Percentiles rank a stretch among this genome's conserved stretches.
Conservation (phyloP, 1,140 invertebrate species). For the Drosophila repleta region DNA sequence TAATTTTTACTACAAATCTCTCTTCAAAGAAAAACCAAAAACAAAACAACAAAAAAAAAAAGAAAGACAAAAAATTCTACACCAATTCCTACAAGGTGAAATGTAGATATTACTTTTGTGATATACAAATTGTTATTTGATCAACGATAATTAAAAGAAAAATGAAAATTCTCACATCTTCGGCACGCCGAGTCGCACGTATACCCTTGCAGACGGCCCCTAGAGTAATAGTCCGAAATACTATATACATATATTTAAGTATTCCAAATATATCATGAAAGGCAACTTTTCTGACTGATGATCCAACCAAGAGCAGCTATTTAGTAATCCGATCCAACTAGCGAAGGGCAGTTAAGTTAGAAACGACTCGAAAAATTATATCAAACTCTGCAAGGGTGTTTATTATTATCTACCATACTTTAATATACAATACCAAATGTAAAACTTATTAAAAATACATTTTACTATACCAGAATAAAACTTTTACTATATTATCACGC, state of each 20-base stretch:
- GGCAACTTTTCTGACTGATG: slow-evolving; percentile 26
- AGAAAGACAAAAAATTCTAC: slow-evolving; percentile 57
- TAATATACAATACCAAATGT: slow-evolving; percentile 65
- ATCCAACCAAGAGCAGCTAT: slow-evolving; percentile 9
- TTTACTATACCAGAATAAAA: slow-evolving; percentile 74
- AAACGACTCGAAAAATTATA: slow-evolving; percentile 18
- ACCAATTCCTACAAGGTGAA: slow-evolving; percentile 78
- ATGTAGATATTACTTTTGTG: slow-evolving; percentile 82
- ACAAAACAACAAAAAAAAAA: slow-evolving; percentile 25
- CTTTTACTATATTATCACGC: slow-evolving; percentile 51
- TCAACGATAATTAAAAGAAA: slow-evolving; percentile 54
- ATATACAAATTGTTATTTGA: slow-evolving; percentile 81
- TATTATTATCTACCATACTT: slow-evolving; percentile 48
- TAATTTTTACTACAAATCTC: slow-evolving; percentile 51
- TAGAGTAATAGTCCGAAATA: slow-evolving; percentile 10
- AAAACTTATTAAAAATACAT: slow-evolving; percentile 67
- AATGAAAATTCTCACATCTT: slow-evolving; percentile 21
- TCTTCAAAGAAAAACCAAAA: slow-evolving; percentile 10
- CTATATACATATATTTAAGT: slow-evolving; percentile 23
- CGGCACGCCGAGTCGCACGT: slow-evolving; percentile 27
- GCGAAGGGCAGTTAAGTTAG: not conserved
- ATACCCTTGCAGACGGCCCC: slow-evolving; percentile 37
- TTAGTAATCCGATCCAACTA: slow-evolving; percentile 41
- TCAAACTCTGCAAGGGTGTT: slow-evolving; percentile 39
- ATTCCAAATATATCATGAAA: slow-evolving; percentile 39